These are phyloP conservation scores for Troglohyphantes excavatus DNA, from an alignment of 2,888 invertebrate species.

Conservation along the genomic window DNA sequence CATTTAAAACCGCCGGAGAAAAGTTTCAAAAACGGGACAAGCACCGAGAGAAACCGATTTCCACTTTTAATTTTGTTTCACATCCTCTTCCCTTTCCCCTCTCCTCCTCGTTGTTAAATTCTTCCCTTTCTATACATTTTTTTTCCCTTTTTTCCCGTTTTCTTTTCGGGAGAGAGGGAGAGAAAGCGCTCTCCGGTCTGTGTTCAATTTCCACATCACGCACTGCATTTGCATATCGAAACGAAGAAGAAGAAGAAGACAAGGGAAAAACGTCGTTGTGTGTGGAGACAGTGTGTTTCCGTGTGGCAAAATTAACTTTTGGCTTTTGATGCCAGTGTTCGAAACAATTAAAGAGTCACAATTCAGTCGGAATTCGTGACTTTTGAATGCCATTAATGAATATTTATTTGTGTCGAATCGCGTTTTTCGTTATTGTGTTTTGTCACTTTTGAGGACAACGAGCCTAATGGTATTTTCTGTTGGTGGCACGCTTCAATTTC, in stretches of 20 bases:
- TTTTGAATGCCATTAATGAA: conserved; percentile 29
- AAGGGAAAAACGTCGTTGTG: neutral
- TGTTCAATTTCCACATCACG: conserved; percentile 56
- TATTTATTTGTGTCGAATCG: conserved; percentile 40
- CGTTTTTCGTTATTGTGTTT: neutral
- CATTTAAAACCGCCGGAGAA: conserved; percentile 55
- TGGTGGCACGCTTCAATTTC: neutral
- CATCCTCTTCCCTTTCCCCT: neutral
- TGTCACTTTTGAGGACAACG: neutral
- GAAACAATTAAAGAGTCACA: conserved; percentile 42
- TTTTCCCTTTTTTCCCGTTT: neutral
- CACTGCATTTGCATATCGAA: conserved; percentile 52
- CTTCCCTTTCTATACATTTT: neutral
- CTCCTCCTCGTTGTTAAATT: neutral
- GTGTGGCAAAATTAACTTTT: conserved; percentile 48
- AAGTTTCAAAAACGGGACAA: conserved; percentile 40
- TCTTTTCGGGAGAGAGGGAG: neutral
- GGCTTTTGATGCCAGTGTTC: conserved; percentile 1
- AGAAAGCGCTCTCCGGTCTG: neutral
- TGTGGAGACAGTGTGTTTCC: neutral
- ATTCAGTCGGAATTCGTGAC: conserved; percentile 25
- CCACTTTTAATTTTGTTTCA: conserved; percentile 56
- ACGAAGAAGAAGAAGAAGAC: neutral
- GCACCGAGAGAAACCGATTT: conserved; percentile 56
- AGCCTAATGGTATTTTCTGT: neutral